Base-by-base conservation (phyloP, 2,797 vertebrate species). In the Melanitta fusca region DNA sequence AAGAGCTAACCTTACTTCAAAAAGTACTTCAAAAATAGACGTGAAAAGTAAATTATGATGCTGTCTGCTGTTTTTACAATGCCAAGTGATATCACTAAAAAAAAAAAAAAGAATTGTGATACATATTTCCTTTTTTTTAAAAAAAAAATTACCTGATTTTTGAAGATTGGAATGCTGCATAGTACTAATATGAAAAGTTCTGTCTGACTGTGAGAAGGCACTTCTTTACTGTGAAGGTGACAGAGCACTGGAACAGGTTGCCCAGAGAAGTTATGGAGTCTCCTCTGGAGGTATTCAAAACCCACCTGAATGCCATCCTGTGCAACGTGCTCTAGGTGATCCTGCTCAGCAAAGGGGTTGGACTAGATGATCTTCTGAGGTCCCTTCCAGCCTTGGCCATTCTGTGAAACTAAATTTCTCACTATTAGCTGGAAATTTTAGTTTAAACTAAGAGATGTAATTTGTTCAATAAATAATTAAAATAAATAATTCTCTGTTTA, bases 401-500 rank as follows among this genome's bases (percentile, higher is more conserved):
- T 49, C 49, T 49, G 22, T 49, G 49, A 89, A 70, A 70, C 16
- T 4, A 2, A 45, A 66, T 82, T 72, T 84, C 7, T 49, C 65
- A 27, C 4, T 91, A 30, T 56, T 80, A 81, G 15, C 20, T 75
- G 61, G 25, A 81, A 69, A 13, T 81, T 11, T 74, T 65, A 34
- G n/a, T 49, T 95, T 86, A 11, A 94, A 43, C 43, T 43, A 45
- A 45, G 43, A 45, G 43, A 45, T 45, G 43, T 19, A 19, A 45
- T 45, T 45, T 81, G 10, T 49, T 49, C 22, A 49, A 49, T 49
- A 49, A 49, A 49, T 49, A 49, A 49, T 49, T 49, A 25, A 49
- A 49, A 49, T 49, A 49, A 49, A 49, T 49, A 24, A 49, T 79
- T 43, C 22, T 93, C 49, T 38, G 8, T 88, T 54, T 95, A 98